These are phyloP conservation scores for Pegoplata infirma DNA, from an alignment of 2,888 invertebrate species.

Conservation along the genomic window DNA sequence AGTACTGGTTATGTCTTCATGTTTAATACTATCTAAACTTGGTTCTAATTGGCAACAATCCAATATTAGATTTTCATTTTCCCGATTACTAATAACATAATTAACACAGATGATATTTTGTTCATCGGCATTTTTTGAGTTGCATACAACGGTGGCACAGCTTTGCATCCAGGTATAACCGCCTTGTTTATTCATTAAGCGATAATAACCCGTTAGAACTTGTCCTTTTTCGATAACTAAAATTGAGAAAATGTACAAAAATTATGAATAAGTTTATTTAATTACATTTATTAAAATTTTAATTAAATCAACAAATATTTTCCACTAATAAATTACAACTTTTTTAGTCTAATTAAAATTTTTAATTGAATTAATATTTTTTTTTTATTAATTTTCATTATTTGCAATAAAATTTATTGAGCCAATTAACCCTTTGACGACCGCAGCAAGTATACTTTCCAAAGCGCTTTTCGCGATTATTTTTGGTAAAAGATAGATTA, in stretches of 20 bases:
- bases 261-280: too few species aligned
- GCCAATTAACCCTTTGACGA: too few species aligned
- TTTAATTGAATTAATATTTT: neutral
- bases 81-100: constrained; percentile 88
- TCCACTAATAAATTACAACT: too few species aligned
- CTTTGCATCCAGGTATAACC: constrained; percentile 98
- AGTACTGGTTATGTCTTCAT: constrained; percentile 83
- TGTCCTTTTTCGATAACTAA: constrained; percentile 97
- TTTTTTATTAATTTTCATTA: too few species aligned
- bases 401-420: too few species aligned
- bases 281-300: too few species aligned
- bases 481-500: too few species aligned
- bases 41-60: constrained; percentile 96
- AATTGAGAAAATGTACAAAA: too few species aligned
- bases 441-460: too few species aligned
- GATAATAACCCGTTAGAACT: constrained; percentile 96
- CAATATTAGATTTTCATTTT: constrained; percentile 94
- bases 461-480: too few species aligned
- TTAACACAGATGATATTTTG: constrained; percentile 98
- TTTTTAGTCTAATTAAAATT: too few species aligned
- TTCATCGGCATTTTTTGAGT: constrained; percentile 96
- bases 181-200: constrained; percentile 96
- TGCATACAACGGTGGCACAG: constrained; percentile 97
- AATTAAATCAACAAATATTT: neutral
- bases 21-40: constrained; percentile 85